Conservation (phyloP, 2,888 invertebrate genomes). For the Caenorhabditis sp. region DNA sequence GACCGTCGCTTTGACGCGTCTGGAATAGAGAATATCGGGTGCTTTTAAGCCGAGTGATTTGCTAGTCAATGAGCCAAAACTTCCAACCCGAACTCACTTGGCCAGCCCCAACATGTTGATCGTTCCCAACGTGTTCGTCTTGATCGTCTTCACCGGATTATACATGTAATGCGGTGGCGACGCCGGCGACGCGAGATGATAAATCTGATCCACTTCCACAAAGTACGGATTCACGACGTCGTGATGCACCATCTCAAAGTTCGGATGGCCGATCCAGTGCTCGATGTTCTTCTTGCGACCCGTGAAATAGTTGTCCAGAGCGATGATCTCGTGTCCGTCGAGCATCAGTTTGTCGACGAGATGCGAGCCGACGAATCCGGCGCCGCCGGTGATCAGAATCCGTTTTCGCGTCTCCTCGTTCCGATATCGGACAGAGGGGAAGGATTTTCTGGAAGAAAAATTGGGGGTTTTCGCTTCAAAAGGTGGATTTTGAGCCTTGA, state of each 20-base stretch:
- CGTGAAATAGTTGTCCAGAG: slow-evolving; percentile 98
- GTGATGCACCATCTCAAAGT: slow-evolving; percentile 98
- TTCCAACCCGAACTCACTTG: slow-evolving; percentile 69
- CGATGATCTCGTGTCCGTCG: slow-evolving; percentile 87
- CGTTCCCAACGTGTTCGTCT: slow-evolving; percentile 95
- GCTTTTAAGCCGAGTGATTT: background rate
- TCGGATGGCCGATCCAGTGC: slow-evolving; percentile 99
- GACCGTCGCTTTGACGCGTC: slow-evolving; percentile 81
- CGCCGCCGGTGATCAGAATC: slow-evolving; percentile 88
- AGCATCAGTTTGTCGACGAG: slow-evolving; percentile 96
- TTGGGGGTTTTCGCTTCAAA: too few relatives aligned
- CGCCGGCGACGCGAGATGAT: slow-evolving; percentile 98
- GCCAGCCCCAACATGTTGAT: slow-evolving; percentile 85
- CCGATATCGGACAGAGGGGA: slow-evolving; percentile 92
- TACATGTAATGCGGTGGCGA: slow-evolving; percentile 99
- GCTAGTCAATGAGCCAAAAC: background rate
- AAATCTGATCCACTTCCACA: slow-evolving; percentile 93
- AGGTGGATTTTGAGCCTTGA: too few relatives aligned
- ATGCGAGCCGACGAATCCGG: slow-evolving; percentile 89
- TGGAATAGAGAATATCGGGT: too few relatives aligned
- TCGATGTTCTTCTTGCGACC: slow-evolving; percentile 97
- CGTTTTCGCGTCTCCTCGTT: slow-evolving; percentile 94
- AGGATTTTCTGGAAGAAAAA: slow-evolving; percentile 71
- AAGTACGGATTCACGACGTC: slow-evolving; percentile 98
- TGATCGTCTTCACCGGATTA: slow-evolving; percentile 99